Percentiles rank a stretch among this genome's conserved stretches.
Conservation (phyloP, 2,797 vertebrate genomes). For the Protosalanx chinensis region DNA sequence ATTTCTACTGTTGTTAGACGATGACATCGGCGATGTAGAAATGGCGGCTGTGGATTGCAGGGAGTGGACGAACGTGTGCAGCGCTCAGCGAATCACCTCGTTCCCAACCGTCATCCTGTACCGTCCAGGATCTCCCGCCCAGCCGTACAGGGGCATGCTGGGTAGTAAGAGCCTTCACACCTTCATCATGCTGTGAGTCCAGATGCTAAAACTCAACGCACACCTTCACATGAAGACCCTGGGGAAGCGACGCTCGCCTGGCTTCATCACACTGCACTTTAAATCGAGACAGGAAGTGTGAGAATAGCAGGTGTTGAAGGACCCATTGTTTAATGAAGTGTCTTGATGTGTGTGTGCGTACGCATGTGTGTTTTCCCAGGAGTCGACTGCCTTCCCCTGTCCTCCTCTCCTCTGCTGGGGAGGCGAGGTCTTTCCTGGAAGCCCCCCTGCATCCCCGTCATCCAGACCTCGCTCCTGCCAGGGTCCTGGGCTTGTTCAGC, state of each 20-base stretch:
- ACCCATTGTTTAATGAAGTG: background rate
- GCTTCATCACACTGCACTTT: no score
- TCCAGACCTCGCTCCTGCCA: constrained; percentile 46
- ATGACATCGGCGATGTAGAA: constrained; percentile 60
- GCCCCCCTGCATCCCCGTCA: constrained; percentile 63
- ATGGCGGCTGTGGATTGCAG: constrained; percentile 82
- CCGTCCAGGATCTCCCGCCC: constrained; percentile 51
- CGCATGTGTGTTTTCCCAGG: constrained; percentile 42
- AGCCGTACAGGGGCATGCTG: constrained; percentile 81
- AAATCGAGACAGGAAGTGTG: no score
- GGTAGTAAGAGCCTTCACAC: constrained; percentile 73
- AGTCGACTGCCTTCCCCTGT: constrained; percentile 68
- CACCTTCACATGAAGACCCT: background rate
- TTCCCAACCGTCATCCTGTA: constrained; percentile 81
- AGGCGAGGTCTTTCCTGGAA: constrained; percentile 80
- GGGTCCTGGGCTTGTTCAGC: constrained; percentile 80
- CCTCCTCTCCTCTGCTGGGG: constrained; percentile 69
- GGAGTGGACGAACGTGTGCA: constrained; percentile 85
- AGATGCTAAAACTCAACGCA: background rate
- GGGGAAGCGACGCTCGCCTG: no score
- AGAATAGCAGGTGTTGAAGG: no score
- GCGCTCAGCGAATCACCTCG: constrained; percentile 73
- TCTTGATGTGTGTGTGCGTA: background rate
- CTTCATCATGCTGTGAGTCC: constrained; percentile 87
- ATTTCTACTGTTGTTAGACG: constrained; percentile 30